Conservation (phyloP, 1,140 invertebrate species). For the Scaptomyza graminum region DNA sequence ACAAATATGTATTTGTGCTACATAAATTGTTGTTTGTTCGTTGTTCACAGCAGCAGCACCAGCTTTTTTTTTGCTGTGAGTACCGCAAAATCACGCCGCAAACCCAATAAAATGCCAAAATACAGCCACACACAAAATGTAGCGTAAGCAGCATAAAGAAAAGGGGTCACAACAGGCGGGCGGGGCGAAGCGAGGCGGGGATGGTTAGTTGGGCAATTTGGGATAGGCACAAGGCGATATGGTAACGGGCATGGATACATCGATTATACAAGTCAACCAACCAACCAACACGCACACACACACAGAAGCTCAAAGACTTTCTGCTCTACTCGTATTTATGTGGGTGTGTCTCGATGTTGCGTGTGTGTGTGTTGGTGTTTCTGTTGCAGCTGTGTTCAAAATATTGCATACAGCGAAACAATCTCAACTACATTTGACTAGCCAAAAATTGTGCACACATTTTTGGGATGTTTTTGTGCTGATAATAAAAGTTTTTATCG, state of each 20-base stretch:
- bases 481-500: slow-evolving; percentile 76
- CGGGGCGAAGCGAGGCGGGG: not conserved
- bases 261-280: slow-evolving; percentile 72
- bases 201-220: slow-evolving; percentile 24
- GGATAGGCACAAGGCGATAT: slow-evolving; percentile 55
- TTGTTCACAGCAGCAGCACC: not conserved
- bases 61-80: slow-evolving; percentile 6
- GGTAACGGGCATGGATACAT: slow-evolving; percentile 75
- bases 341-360: not conserved
- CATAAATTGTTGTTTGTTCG: slow-evolving; percentile 21
- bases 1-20: slow-evolving; percentile 21
- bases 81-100: slow-evolving; percentile 49
- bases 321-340: not conserved
- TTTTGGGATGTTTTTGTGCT: slow-evolving; percentile 30
- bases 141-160: slow-evolving; percentile 41
- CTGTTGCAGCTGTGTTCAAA: slow-evolving; percentile 37
- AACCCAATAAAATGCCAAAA: slow-evolving; percentile 46
- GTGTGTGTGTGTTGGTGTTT: not conserved
- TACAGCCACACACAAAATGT: slow-evolving; percentile 22
- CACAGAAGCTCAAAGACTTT: slow-evolving; percentile 15
- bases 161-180: not conserved
- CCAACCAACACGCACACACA: slow-evolving; percentile 18
- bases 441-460: slow-evolving; percentile 42
- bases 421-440: slow-evolving; percentile 35
- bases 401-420: slow-evolving; percentile 53